These are phyloP conservation scores for Lasioglossum malachurum DNA, from an alignment of 2,888 invertebrate species.

Conservation along the genomic window DNA sequence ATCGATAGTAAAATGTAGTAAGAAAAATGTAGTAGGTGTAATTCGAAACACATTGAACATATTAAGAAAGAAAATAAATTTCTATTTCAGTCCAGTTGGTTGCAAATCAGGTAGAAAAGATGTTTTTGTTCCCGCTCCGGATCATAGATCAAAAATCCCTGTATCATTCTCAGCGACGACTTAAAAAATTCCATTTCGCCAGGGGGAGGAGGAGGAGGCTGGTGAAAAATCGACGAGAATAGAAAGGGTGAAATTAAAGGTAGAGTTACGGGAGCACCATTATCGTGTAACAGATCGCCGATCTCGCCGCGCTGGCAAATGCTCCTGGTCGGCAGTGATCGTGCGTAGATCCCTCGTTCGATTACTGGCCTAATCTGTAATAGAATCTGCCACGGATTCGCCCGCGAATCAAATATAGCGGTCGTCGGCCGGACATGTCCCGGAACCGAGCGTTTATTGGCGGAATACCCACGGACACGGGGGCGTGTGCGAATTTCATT, in stretches of 20 bases:
- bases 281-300: conserved; percentile 47
- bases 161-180: not conserved
- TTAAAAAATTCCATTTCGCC: not conserved
- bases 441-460: conserved; percentile 55
- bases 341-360: conserved; percentile 58
- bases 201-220: not conserved
- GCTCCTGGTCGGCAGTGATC: conserved; percentile 38
- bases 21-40: too few relatives aligned
- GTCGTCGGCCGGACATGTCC: conserved; percentile 44
- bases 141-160: not conserved
- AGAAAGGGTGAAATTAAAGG: not conserved
- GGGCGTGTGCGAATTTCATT: not conserved
- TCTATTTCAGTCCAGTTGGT: too few relatives aligned
- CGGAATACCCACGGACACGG: conserved; percentile 31
- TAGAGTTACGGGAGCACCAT: conserved; percentile 24
- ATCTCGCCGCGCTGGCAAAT: conserved; percentile 30
- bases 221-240: not conserved
- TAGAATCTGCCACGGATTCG: conserved; percentile 69
- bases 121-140: not conserved
- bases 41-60: too few relatives aligned
- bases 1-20: too few relatives aligned
- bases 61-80: too few relatives aligned
- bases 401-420: conserved; percentile 49
- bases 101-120: too few relatives aligned
- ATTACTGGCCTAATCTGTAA: conserved; percentile 75